Conservation (phyloP, 2,888 invertebrate species). For the Perizoma affinitatum region DNA sequence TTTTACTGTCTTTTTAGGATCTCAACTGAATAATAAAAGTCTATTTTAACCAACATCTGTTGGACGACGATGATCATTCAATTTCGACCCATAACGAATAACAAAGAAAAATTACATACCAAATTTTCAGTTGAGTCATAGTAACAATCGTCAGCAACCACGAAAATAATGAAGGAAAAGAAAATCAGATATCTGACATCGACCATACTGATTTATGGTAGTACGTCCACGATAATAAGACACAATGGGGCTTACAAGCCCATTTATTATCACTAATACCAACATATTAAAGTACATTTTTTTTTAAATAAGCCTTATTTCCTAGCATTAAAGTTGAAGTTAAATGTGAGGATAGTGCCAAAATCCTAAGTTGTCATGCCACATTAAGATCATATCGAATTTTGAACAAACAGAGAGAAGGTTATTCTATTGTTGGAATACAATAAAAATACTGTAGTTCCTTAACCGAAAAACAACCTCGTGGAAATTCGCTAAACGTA, state of each 20-base stretch:
- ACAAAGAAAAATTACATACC: too few relatives aligned
- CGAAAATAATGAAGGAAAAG: slow-evolving; percentile 18
- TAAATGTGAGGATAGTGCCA: slow-evolving; percentile 9
- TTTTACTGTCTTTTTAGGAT: too few relatives aligned
- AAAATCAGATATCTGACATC: slow-evolving; percentile 33
- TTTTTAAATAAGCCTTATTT: slow-evolving; percentile 16
- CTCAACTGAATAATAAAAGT: too few relatives aligned
- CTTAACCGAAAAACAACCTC: slow-evolving; percentile 6
- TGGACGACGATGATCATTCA: too few relatives aligned
- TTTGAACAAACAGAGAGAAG: slow-evolving; percentile 33
- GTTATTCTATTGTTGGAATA: slow-evolving; percentile 27
- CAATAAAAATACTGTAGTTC: slow-evolving; percentile 32
- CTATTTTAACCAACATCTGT: too few relatives aligned
- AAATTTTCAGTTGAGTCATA: slow-evolving; percentile 13
- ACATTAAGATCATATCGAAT: slow-evolving; percentile 36
- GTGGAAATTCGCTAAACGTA: background rate
- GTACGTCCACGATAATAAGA: slow-evolving; percentile 24
- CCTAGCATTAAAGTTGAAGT: slow-evolving; percentile 3
- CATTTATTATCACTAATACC: slow-evolving; percentile 30
- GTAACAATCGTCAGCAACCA: slow-evolving; percentile 25
- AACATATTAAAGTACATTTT: background rate
- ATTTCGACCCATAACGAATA: too few relatives aligned
- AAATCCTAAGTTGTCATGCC: slow-evolving; percentile 25
- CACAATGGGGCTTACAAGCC: slow-evolving; percentile 24
- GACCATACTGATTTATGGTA: slow-evolving; percentile 36